These are phyloP conservation scores for Sphinx pinastri DNA, from an alignment of 2,888 invertebrate species.

Conservation along the genomic window DNA sequence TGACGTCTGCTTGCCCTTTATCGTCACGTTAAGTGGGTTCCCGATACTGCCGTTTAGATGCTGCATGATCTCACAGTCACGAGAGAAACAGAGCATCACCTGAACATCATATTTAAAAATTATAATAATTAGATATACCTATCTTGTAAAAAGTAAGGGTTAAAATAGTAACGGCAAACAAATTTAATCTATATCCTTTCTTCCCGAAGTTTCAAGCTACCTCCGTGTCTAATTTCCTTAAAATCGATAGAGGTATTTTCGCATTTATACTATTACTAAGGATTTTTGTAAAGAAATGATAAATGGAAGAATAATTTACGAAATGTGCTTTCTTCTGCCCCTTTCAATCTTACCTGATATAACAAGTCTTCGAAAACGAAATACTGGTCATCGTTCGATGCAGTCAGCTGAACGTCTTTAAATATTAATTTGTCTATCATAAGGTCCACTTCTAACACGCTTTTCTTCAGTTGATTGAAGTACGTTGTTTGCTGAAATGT, in stretches of 20 bases:
- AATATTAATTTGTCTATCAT: constrained; percentile 97
- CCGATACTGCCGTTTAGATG: constrained; percentile 85
- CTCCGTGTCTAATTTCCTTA: too few species aligned
- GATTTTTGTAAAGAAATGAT: too few species aligned
- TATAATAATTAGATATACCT: background rate
- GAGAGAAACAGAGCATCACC: constrained; percentile 95
- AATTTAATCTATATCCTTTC: too few species aligned
- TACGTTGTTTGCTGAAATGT: constrained; percentile 87
- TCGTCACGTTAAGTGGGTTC: constrained; percentile 88
- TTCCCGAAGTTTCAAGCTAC: too few species aligned
- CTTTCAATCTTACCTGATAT: constrained; percentile 87
- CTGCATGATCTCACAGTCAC: constrained; percentile 92
- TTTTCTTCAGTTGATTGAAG: constrained; percentile 91
- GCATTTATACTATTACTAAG: too few species aligned
- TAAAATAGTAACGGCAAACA: too few species aligned
- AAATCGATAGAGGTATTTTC: too few species aligned
- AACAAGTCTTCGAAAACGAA: constrained; percentile 98
- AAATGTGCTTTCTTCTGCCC: too few species aligned
- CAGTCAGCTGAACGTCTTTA: constrained; percentile 97
- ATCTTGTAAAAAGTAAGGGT: too few species aligned
- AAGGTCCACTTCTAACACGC: constrained; percentile 94
- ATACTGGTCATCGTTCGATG: constrained; percentile 98
- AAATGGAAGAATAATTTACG: too few species aligned
- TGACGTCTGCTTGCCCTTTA: constrained; percentile 88
- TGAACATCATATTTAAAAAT: constrained; percentile 44